phyloP scores from a whole-genome alignment of 37 sponge, comb jelly and placozoan species.

The Halichondria panicea region DNA sequence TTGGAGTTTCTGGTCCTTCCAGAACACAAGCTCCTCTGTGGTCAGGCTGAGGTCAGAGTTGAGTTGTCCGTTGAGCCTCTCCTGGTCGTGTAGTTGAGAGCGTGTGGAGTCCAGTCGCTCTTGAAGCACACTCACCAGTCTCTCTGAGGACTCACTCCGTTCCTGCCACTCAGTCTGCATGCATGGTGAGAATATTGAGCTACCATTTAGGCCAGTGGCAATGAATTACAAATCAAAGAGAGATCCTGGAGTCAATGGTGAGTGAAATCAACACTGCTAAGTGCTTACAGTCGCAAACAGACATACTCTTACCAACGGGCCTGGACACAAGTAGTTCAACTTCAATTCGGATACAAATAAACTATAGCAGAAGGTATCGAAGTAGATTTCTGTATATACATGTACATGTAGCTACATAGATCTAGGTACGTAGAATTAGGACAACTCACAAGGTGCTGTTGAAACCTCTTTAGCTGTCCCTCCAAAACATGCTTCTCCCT shows the following conservation, averaged over 20 bases:
- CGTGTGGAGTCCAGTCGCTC: constrained; percentile 28
- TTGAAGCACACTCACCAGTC: constrained; percentile 14
- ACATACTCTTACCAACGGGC: no score
- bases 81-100: constrained; percentile 19
- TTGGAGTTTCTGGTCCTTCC: constrained; percentile 30
- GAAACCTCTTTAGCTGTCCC: background rate
- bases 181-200: no score
- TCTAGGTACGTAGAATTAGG: background rate
- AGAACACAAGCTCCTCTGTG: constrained; percentile 16
- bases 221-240: no score
- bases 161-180: constrained; percentile 16
- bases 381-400: background rate
- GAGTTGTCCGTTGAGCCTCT: constrained; percentile 15
- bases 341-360: no score
- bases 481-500: background rate
- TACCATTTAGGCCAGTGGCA: no score
- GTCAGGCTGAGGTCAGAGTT: constrained; percentile 18
- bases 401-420: background rate
- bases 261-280: no score
- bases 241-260: no score
- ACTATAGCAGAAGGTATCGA: no score
- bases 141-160: constrained; percentile 4
- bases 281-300: no score
- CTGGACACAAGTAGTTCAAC: no score
- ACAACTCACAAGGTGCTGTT: constrained; percentile 1